Conservation (phyloP, 23 tunicate genomes). For the Oikopleura vanhoeffeni region DNA sequence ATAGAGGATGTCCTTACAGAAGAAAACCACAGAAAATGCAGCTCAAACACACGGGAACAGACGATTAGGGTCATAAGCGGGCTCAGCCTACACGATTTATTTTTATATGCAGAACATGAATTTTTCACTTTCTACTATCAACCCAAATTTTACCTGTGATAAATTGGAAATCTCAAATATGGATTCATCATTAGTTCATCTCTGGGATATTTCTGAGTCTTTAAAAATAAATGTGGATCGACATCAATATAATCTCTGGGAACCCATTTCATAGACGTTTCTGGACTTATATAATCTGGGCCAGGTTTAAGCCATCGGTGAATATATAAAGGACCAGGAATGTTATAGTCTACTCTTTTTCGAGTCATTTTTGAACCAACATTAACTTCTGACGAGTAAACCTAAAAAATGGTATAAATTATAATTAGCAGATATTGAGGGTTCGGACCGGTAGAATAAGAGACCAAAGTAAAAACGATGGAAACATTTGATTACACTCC, state of each 20-base stretch:
- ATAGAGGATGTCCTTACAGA: too few species aligned
- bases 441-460: too few species aligned
- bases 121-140: background rate
- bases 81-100: too few species aligned
- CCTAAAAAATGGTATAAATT: too few species aligned
- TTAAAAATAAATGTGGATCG: background rate
- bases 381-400: background rate
- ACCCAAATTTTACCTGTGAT: background rate
- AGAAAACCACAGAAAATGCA: too few species aligned
- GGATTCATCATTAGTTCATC: constrained; percentile 8
- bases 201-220: background rate
- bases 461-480: too few species aligned
- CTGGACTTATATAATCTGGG: background rate
- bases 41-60: too few species aligned
- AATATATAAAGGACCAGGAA: background rate
- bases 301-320: background rate
- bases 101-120: too few species aligned
- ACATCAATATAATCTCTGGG: constrained; percentile 10
- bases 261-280: background rate
- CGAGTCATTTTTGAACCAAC: background rate
- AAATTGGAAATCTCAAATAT: constrained; percentile 9
- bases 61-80: too few species aligned
- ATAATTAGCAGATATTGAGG: too few species aligned
- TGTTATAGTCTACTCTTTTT: constrained; percentile 7
- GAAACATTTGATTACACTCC: too few species aligned